Conservation (phyloP, 2,113 vertebrate species). For the Hylia prasina region DNA sequence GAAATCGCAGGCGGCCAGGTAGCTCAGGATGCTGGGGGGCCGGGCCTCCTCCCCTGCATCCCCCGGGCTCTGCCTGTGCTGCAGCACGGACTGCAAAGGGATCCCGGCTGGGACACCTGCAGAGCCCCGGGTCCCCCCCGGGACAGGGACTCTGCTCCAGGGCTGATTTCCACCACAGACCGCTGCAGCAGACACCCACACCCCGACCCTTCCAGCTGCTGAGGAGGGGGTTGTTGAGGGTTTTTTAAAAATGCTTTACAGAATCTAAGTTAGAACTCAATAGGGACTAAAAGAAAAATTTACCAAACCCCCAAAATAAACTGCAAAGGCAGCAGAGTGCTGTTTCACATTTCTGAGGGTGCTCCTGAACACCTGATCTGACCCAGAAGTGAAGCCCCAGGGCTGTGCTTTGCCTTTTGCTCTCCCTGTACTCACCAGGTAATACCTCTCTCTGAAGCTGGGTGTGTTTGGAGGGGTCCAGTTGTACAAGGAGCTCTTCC, state of each 20-base stretch:
- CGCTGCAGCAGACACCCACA: background rate
- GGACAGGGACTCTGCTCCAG: background rate
- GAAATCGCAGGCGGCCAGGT: conserved; percentile 77
- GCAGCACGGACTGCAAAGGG: conserved; percentile 76
- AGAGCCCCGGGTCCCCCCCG: background rate
- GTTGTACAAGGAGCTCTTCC: conserved; percentile 85
- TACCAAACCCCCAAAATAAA: background rate
- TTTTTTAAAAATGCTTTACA: background rate
- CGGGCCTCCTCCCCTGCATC: conserved; percentile 56
- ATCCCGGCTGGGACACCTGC: fast-evolving
- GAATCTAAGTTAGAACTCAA: background rate
- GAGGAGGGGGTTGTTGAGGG: fast-evolving
- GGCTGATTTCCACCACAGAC: background rate
- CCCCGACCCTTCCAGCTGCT: background rate
- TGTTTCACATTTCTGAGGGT: background rate
- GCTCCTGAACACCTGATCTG: background rate
- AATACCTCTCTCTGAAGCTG: conserved; percentile 92
- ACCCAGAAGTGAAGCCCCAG: background rate
- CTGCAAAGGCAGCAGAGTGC: background rate
- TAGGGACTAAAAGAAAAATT: background rate
- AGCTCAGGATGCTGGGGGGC: conserved; percentile 82
- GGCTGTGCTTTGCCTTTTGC: background rate
- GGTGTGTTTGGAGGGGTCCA: conserved; percentile 90
- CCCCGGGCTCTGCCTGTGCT: conserved; percentile 68
- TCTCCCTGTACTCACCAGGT: conserved; percentile 74